phyloP scores from a whole-genome alignment of 2,113 vertebrate species.

The Bubo scandiacus region DNA sequence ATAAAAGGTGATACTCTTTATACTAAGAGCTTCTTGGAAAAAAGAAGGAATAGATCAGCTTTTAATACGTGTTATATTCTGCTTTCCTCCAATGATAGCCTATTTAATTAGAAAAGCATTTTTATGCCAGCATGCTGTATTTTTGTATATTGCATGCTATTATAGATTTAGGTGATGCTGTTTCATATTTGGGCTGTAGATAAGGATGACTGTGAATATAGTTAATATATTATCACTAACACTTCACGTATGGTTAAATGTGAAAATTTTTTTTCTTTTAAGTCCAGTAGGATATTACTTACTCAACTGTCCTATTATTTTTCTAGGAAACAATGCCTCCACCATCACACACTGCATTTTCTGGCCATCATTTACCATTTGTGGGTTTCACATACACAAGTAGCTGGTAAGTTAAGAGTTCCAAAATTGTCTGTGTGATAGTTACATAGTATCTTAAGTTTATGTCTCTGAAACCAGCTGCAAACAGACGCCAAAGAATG shows the following conservation, averaged over 20 bases:
- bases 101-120: background rate
- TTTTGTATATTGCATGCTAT: background rate
- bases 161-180: background rate
- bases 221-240: background rate
- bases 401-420: constrained; percentile 87
- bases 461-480: background rate
- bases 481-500: background rate
- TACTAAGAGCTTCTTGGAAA: background rate
- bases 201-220: background rate
- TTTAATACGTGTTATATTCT: background rate
- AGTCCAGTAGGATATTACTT: background rate
- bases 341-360: constrained; percentile 94
- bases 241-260: background rate
- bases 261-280: background rate
- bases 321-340: constrained; percentile 96
- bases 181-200: background rate
- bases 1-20: background rate
- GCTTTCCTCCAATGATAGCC: background rate
- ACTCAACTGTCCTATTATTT: constrained; percentile 6
- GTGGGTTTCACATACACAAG: constrained; percentile 98
- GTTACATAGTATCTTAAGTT: background rate
- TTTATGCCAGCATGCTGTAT: background rate
- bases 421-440: background rate
- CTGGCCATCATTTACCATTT: constrained; percentile 96
- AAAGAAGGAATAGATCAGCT: background rate